These are phyloP conservation scores for Cercopithecus hamlyni DNA, from an alignment of 2,797 vertebrate genomes.

Conservation along the genomic window DNA sequence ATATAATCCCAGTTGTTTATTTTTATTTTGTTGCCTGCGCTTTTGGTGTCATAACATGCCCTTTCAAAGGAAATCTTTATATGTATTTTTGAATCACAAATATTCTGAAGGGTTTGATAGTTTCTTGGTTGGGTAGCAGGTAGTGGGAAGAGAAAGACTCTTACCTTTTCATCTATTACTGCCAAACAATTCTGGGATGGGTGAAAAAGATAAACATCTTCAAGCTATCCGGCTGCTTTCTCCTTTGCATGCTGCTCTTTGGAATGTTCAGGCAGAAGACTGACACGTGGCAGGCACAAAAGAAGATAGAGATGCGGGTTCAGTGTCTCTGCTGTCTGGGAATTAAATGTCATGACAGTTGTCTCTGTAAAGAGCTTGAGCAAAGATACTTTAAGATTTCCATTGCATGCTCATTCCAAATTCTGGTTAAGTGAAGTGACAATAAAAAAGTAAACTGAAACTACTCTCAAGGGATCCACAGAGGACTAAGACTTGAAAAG, in stretches of 20 bases:
- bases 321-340: background rate
- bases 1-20: background rate
- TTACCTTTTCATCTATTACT: background rate
- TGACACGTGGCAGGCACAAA: fast-evolving
- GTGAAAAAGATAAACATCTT: background rate
- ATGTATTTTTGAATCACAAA: background rate
- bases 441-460: background rate
- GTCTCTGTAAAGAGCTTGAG: background rate
- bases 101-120: background rate
- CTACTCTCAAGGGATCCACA: background rate
- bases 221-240: background rate
- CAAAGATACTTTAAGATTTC: background rate
- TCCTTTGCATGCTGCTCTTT: background rate
- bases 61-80: background rate
- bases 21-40: background rate
- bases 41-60: background rate
- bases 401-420: background rate
- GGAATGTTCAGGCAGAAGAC: background rate
- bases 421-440: background rate
- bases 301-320: background rate
- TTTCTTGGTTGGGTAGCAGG: background rate
- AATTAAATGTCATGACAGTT: too few species aligned
- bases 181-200: background rate
- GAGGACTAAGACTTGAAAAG: background rate
- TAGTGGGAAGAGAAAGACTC: background rate